Conservation (phyloP, 1,140 invertebrate species). For the Spodoptera frugiperda region DNA sequence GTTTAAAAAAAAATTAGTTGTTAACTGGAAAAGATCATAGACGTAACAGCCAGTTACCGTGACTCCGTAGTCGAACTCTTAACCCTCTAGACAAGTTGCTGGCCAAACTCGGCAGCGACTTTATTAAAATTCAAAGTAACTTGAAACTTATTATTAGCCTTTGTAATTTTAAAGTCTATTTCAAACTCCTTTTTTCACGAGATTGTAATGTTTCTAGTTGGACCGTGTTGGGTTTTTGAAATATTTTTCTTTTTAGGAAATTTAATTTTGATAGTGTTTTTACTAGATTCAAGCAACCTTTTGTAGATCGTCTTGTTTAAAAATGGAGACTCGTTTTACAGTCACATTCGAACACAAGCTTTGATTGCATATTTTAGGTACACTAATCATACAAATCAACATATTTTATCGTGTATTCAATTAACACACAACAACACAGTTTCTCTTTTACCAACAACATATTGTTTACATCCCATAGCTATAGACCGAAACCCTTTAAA, state of each 20-base stretch:
- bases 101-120: slow-evolving; percentile 48
- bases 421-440: too few relatives aligned
- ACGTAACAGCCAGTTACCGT: slow-evolving; percentile 52
- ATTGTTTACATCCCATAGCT: too few relatives aligned
- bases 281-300: too few relatives aligned
- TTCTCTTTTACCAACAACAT: neutral
- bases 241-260: slow-evolving; percentile 13
- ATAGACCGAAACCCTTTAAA: too few relatives aligned
- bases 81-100: slow-evolving; percentile 51
- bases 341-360: too few relatives aligned
- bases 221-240: neutral
- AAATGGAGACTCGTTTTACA: too few relatives aligned
- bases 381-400: neutral
- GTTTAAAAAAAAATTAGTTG: too few relatives aligned
- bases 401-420: too few relatives aligned
- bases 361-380: too few relatives aligned
- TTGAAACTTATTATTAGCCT: slow-evolving; percentile 59
- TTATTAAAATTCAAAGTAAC: slow-evolving; percentile 67
- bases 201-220: slow-evolving; percentile 6
- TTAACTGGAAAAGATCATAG: slow-evolving; percentile 15
- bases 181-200: slow-evolving; percentile 10
- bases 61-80: slow-evolving; percentile 54
- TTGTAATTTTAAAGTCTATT: slow-evolving; percentile 58
- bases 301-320: too few relatives aligned
- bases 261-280: neutral